A percentile compares a stretch with the other conserved stretches of the same genome.
Conservation (phyloP, 35 echinoderm and acorn worm species). For the Chiridota heheva region DNA sequence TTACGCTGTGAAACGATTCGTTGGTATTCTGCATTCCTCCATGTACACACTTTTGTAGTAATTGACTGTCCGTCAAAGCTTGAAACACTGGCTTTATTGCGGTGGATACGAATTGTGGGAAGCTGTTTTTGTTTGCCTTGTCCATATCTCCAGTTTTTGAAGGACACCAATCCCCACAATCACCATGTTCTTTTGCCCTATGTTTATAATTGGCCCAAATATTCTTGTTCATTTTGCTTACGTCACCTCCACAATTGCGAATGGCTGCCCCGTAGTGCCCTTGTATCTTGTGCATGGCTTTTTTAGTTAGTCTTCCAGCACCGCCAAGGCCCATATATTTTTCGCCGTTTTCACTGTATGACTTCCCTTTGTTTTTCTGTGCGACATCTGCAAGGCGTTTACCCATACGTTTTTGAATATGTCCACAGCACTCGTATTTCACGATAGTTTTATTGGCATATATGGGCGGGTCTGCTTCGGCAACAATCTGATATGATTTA, state of each 20-base stretch:
- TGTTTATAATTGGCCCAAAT: background rate
- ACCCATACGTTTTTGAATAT: background rate
- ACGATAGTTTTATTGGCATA: background rate
- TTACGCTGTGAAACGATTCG: background rate
- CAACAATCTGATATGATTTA: background rate
- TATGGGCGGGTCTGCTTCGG: background rate
- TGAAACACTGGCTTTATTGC: background rate
- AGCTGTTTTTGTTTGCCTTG: background rate
- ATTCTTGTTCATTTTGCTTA: too few relatives aligned
- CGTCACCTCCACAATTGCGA: too few relatives aligned
- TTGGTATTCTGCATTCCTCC: conserved; percentile 5
- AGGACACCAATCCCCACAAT: too few relatives aligned
- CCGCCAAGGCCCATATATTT: background rate
- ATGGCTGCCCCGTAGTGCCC: too few relatives aligned
- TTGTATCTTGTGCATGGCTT: background rate
- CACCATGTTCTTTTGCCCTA: background rate
- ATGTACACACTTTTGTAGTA: background rate
- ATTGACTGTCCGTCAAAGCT: too few relatives aligned
- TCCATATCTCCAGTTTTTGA: background rate
- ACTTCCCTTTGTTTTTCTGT: background rate
- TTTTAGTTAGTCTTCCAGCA: conserved; percentile 1
- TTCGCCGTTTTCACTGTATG: background rate
- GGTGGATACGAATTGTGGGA: background rate
- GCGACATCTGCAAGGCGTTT: conserved; percentile 2
- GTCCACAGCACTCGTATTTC: background rate